phyloP scores from a whole-genome alignment of 2,797 vertebrate genomes.

The Sylvia borin region DNA sequence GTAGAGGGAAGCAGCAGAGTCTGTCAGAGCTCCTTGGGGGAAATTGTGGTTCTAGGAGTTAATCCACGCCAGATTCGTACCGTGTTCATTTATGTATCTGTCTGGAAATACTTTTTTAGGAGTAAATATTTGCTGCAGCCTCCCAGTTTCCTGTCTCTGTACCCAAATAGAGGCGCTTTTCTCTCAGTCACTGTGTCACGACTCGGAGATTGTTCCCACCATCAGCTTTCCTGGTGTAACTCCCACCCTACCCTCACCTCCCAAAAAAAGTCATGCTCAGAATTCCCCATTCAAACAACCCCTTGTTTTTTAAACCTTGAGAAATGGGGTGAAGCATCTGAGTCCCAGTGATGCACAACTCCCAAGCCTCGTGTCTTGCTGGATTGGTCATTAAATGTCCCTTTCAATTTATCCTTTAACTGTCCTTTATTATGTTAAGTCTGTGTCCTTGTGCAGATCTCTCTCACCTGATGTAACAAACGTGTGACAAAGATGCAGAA shows the following conservation, averaged over 20 bases:
- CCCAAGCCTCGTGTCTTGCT: fast-evolving
- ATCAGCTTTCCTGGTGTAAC: background rate
- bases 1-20: background rate
- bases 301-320: background rate
- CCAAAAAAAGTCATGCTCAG: fast-evolving
- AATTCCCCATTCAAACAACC: background rate
- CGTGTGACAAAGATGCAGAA: background rate
- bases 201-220: background rate
- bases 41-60: background rate
- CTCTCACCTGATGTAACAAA: background rate
- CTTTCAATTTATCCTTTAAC: background rate
- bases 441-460: background rate
- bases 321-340: background rate
- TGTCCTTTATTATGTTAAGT: background rate
- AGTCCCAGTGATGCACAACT: no score
- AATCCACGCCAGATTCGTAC: fast-evolving
- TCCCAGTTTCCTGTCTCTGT: background rate
- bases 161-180: background rate
- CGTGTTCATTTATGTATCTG: background rate
- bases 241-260: background rate
- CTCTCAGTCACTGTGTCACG: fast-evolving
- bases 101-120: background rate
- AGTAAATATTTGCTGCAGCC: background rate
- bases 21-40: background rate
- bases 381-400: background rate